Conservation (phyloP, 2,888 invertebrate species). For the Chalcis sispes region DNA sequence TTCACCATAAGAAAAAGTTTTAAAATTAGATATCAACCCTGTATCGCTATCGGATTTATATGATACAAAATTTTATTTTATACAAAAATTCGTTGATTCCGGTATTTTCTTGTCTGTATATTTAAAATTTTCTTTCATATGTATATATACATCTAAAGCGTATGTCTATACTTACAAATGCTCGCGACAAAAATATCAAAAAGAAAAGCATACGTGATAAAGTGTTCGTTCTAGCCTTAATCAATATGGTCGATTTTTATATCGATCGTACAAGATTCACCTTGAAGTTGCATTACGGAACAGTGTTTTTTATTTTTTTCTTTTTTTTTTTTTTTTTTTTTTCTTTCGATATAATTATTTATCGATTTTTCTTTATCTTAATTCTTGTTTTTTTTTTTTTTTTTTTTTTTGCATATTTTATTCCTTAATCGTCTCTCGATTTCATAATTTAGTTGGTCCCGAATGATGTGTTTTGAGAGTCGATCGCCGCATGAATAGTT, state of each 20-base stretch:
- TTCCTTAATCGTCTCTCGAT: too few relatives aligned
- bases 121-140: not conserved
- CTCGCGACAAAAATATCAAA: too few relatives aligned
- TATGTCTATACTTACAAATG: constrained; percentile 16
- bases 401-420: constrained; percentile 26
- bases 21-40: constrained; percentile 31
- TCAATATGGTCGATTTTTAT: too few relatives aligned
- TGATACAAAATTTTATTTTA: constrained; percentile 34
- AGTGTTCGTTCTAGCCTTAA: too few relatives aligned
- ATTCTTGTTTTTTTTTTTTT: not conserved
- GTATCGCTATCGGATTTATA: constrained; percentile 21
- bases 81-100: constrained; percentile 38
- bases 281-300: constrained; percentile 1
- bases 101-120: constrained; percentile 5
- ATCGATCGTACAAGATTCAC: constrained; percentile 8
- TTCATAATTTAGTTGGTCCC: constrained; percentile 74
- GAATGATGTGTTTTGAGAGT: constrained; percentile 69
- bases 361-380: not conserved
- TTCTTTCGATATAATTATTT: too few relatives aligned
- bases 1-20: constrained; percentile 3
- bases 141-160: constrained; percentile 4
- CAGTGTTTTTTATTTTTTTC: not conserved
- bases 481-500: constrained; percentile 31
- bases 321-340: not conserved
- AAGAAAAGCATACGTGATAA: too few relatives aligned